These are phyloP conservation scores for Bombyx huttoni DNA, from an alignment of 2,888 invertebrate genomes.

Conservation along the genomic window DNA sequence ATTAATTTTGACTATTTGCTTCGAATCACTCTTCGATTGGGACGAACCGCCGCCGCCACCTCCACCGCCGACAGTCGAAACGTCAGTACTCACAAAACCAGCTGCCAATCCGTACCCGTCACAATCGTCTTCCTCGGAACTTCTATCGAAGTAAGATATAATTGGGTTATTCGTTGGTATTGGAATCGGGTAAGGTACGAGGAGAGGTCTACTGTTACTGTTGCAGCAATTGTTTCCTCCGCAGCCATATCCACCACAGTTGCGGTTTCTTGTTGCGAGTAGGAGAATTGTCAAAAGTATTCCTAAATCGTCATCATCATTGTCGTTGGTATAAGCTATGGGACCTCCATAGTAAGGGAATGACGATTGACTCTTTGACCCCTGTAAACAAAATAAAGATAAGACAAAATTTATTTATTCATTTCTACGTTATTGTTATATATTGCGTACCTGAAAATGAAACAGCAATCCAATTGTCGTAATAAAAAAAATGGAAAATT, in stretches of 20 bases:
- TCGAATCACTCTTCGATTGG: slow-evolving; percentile 3
- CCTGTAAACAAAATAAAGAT: slow-evolving; percentile 14
- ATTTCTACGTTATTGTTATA: background rate
- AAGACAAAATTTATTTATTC: background rate
- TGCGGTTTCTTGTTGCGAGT: slow-evolving; percentile 27
- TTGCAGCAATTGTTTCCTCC: slow-evolving; percentile 20
- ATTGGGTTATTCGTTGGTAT: slow-evolving; percentile 35
- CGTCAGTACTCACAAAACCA: background rate
- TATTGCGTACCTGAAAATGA: slow-evolving; percentile 3
- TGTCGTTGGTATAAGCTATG: slow-evolving; percentile 7
- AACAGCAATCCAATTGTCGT: background rate
- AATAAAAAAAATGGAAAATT: background rate
- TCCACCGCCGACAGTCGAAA: background rate
- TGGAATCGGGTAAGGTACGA: slow-evolving; percentile 41
- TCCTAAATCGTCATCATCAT: slow-evolving; percentile 37
- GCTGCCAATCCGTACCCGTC: background rate
- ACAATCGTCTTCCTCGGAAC: slow-evolving; percentile 6
- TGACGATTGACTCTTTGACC: slow-evolving; percentile 15
- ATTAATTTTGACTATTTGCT: slow-evolving; percentile 11
- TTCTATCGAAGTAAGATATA: slow-evolving; percentile 12
- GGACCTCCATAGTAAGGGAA: slow-evolving; percentile 20
- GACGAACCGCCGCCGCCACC: slow-evolving; percentile 1
- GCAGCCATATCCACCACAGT: slow-evolving; percentile 11
- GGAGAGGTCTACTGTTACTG: slow-evolving; percentile 21
- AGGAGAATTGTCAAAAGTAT: slow-evolving; percentile 35